Conservation (phyloP, 2,113 vertebrate species). For the Cnemophilus loriae region DNA sequence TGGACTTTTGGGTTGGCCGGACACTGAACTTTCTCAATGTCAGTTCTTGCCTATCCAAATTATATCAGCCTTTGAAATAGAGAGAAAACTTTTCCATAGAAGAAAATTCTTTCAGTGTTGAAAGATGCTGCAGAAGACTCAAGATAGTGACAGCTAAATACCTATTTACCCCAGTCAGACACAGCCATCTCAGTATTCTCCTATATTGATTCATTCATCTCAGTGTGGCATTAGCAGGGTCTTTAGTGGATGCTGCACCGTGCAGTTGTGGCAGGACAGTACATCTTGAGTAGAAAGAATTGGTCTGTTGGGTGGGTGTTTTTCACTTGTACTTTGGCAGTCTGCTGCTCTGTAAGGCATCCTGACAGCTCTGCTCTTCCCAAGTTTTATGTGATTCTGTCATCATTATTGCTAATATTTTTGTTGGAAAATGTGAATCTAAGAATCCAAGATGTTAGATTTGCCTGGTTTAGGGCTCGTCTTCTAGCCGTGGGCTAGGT, state of each 20-base stretch:
- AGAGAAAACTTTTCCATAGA: neutral
- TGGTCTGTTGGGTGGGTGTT: neutral
- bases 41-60: slow-evolving; percentile 2
- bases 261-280: neutral
- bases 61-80: slow-evolving; percentile 15
- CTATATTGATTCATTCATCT: neutral
- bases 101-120: neutral
- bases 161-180: neutral
- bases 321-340: neutral
- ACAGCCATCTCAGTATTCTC: neutral
- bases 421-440: neutral
- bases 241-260: neutral
- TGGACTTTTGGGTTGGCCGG: neutral
- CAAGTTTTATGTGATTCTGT: neutral
- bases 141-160: neutral
- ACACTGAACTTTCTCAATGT: neutral
- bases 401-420: neutral
- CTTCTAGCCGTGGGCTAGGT: neutral
- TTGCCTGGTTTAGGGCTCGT: neutral
- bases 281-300: neutral
- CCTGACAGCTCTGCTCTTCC: neutral
- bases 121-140: neutral
- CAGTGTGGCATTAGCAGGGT: neutral
- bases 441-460: neutral
- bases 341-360: neutral